These are phyloP conservation scores for Chaitophorus viminalis DNA, from an alignment of 2,888 invertebrate genomes.

Conservation along the genomic window DNA sequence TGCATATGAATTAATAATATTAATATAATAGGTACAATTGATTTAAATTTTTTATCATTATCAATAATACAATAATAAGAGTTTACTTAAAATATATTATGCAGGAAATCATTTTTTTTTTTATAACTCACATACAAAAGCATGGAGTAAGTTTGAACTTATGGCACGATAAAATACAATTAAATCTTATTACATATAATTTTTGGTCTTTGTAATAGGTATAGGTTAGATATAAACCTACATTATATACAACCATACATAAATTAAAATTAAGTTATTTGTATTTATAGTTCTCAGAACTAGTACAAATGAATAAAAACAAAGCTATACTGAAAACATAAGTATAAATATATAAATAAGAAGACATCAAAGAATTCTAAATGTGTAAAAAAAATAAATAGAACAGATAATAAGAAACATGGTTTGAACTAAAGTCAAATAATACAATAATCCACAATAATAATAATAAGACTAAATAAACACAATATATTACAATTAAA, in stretches of 20 bases:
- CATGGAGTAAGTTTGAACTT: background rate
- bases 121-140: background rate
- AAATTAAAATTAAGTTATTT: background rate
- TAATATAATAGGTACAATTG: too few species aligned
- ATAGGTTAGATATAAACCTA: background rate
- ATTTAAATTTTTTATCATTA: background rate
- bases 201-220: background rate
- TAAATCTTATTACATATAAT: background rate
- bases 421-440: conserved; percentile 20
- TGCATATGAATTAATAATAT: too few species aligned
- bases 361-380: background rate
- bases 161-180: conserved; percentile 26
- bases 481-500: background rate
- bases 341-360: background rate
- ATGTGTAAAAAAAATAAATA: background rate
- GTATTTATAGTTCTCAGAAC: background rate
- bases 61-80: background rate
- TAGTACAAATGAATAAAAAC: conserved; percentile 13
- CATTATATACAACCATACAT: background rate
- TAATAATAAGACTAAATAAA: background rate
- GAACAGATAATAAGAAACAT: background rate
- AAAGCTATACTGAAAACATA: background rate
- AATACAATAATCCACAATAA: background rate
- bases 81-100: background rate
- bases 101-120: background rate